phyloP scores from a whole-genome alignment of 2,888 invertebrate genomes.

The Cartodere bifasciata region DNA sequence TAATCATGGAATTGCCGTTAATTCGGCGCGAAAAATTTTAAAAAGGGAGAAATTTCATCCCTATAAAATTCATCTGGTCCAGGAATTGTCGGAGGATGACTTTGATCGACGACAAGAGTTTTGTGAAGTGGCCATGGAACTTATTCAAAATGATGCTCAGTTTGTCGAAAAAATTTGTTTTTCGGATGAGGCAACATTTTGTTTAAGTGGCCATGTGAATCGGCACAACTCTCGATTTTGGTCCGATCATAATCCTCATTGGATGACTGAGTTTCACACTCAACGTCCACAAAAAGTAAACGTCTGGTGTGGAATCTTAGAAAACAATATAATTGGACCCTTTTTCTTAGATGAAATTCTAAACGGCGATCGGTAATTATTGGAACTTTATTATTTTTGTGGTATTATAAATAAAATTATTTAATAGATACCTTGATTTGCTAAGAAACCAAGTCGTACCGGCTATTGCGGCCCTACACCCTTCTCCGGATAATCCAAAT shows the following conservation, averaged over 20 bases:
- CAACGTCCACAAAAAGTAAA: slow-evolving; percentile 8
- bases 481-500: slow-evolving; percentile 4
- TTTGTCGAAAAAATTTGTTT: no score
- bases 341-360: slow-evolving; percentile 9
- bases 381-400: not conserved
- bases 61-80: no score
- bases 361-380: slow-evolving; percentile 4
- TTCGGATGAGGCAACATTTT: slow-evolving; percentile 10
- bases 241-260: slow-evolving; percentile 7
- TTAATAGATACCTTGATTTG: not conserved
- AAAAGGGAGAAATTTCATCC: no score
- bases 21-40: no score
- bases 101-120: no score
- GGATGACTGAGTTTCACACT: slow-evolving; percentile 11
- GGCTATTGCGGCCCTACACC: slow-evolving; percentile 6
- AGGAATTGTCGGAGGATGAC: no score
- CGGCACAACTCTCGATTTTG: slow-evolving; percentile 9
- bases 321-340: slow-evolving; percentile 4
- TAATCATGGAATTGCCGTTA: no score
- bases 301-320: slow-evolving; percentile 6
- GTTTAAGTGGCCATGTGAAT: slow-evolving; percentile 8
- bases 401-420: not conserved
- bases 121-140: no score
- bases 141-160: no score
- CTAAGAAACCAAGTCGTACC: slow-evolving; percentile 2